These are phyloP conservation scores for Amphiprion clarkii DNA, from an alignment of 2,797 vertebrate genomes.

Conservation along the genomic window DNA sequence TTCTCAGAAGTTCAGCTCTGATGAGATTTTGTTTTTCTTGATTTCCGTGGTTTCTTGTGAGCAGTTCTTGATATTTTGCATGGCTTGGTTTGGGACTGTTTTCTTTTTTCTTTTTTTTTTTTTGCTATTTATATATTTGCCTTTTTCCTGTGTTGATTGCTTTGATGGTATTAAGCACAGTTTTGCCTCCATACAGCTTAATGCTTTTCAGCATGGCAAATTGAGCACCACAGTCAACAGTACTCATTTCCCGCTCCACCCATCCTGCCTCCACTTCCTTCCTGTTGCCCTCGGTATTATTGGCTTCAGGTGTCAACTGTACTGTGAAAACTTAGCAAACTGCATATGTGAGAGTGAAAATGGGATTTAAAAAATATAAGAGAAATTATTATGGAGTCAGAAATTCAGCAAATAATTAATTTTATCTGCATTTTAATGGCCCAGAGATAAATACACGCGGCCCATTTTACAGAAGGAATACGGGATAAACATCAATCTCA, in stretches of 20 bases:
- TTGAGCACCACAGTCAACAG: conserved; percentile 82
- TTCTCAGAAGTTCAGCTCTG: conserved; percentile 56
- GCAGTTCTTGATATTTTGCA: conserved; percentile 84
- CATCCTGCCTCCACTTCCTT: conserved; percentile 76
- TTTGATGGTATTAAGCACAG: conserved; percentile 86
- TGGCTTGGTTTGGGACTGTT: conserved; percentile 82
- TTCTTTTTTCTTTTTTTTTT: conserved; percentile 52
- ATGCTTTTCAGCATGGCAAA: conserved; percentile 85
- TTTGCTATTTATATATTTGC: conserved; percentile 75
- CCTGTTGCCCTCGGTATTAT: conserved; percentile 77
- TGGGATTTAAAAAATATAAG: conserved; percentile 19
- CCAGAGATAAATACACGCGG: conserved; percentile 26
- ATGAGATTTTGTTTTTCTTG: conserved; percentile 64
- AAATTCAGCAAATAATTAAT: conserved; percentile 42
- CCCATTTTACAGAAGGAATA: conserved; percentile 43
- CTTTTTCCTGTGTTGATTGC: conserved; percentile 79
- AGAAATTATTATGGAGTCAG: conserved; percentile 39
- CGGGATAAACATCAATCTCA: conserved; percentile 48
- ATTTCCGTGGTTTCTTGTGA: conserved; percentile 74
- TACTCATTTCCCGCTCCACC: conserved; percentile 85
- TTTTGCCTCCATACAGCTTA: conserved; percentile 83
- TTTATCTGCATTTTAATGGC: conserved; percentile 47
- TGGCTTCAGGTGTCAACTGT: conserved; percentile 91
- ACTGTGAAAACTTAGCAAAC: conserved; percentile 88
- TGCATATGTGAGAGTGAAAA: conserved; percentile 36